These are phyloP conservation scores for Drosophila suboccidentalis DNA, from an alignment of 2,888 invertebrate genomes.

Conservation along the genomic window DNA sequence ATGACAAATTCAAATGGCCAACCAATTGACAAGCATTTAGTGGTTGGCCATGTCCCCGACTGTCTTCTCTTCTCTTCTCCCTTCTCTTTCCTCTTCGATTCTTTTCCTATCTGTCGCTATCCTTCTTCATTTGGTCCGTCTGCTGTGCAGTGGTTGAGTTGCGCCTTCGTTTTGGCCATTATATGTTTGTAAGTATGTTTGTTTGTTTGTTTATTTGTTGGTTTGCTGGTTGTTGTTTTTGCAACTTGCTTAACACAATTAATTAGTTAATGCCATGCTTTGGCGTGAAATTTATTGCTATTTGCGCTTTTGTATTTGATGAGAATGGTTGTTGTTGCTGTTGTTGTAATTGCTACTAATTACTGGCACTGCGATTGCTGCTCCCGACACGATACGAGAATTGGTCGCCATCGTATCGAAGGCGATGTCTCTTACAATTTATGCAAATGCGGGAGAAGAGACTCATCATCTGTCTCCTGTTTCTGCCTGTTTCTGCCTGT, in stretches of 20 bases:
- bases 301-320: slow-evolving; percentile 70
- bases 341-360: slow-evolving; percentile 73
- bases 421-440: slow-evolving; percentile 35
- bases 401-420: background rate
- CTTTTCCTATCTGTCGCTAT: slow-evolving; percentile 1
- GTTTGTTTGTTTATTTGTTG: slow-evolving; percentile 34
- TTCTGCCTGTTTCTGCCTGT: slow-evolving; percentile 21
- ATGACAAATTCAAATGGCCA: slow-evolving; percentile 56
- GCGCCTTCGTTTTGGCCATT: slow-evolving; percentile 18
- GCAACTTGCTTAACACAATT: slow-evolving; percentile 76
- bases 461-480: slow-evolving; percentile 48
- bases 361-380: slow-evolving; percentile 67
- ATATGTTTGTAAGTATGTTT: no score
- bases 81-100: background rate
- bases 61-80: background rate
- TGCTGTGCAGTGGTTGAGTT: slow-evolving; percentile 25
- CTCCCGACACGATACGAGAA: background rate
- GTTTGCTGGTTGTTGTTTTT: slow-evolving; percentile 53
- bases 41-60: slow-evolving; percentile 18
- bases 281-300: slow-evolving; percentile 78
- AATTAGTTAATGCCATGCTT: slow-evolving; percentile 78
- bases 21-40: slow-evolving; percentile 62
- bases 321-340: slow-evolving; percentile 49
- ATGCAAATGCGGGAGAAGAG: slow-evolving; percentile 60
- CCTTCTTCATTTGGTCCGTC: slow-evolving; percentile 23